Conservation (phyloP, 2,888 invertebrate genomes). For the Scaptodrosophila latifasciaeformis region DNA sequence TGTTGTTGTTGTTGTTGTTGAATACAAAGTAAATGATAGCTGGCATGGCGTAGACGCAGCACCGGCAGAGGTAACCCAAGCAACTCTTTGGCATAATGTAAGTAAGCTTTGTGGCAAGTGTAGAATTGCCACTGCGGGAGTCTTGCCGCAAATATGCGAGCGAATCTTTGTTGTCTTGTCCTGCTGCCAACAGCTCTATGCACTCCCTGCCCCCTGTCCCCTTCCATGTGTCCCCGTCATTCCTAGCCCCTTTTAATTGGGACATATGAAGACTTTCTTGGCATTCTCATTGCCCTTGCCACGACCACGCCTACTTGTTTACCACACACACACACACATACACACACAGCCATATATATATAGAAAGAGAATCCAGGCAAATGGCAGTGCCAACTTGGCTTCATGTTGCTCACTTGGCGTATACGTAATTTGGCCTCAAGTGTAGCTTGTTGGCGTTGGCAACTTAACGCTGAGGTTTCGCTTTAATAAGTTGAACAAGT, state of each 20-base stretch:
- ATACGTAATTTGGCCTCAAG: background rate
- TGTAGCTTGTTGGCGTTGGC: slow-evolving; percentile 45
- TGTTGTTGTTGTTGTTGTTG: background rate
- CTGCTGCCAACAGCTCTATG: background rate
- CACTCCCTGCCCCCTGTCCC: background rate
- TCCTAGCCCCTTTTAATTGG: slow-evolving; percentile 26
- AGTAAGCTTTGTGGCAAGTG: too few relatives aligned
- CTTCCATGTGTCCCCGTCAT: background rate
- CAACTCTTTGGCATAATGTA: background rate
- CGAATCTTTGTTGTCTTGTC: background rate
- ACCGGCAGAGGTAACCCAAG: background rate
- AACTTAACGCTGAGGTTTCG: slow-evolving; percentile 64
- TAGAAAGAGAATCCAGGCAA: slow-evolving; percentile 7
- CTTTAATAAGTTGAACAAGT: slow-evolving; percentile 69
- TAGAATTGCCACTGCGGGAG: too few relatives aligned
- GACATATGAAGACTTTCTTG: background rate
- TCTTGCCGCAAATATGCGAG: slow-evolving; percentile 19
- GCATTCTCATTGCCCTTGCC: background rate
- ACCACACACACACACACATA: slow-evolving; percentile 14
- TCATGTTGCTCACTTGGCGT: background rate
- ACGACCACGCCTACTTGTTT: background rate
- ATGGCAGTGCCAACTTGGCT: slow-evolving; percentile 9
- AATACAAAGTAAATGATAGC: slow-evolving; percentile 25
- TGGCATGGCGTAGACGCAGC: background rate
- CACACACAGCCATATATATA: background rate